Conservation (phyloP, 2,888 invertebrate genomes). For the Leptarthrus brevirostris region DNA sequence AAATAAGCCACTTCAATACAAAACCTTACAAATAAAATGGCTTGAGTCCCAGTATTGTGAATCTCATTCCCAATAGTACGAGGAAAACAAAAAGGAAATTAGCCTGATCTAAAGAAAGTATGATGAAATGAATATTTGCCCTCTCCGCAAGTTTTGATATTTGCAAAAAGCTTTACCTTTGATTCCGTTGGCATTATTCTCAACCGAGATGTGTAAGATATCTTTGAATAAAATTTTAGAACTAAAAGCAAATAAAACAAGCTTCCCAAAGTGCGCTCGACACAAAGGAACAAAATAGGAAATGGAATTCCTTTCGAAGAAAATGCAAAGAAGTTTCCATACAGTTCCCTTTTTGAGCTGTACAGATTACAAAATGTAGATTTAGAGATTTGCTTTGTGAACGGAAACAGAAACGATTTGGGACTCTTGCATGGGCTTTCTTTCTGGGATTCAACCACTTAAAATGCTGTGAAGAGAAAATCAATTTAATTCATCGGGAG, state of each 20-base stretch:
- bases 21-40: no score
- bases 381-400: constrained; percentile 42
- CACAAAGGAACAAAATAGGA: constrained; percentile 29
- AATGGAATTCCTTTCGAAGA: constrained; percentile 33
- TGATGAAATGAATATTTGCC: no score
- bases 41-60: no score
- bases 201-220: not conserved
- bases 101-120: no score
- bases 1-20: no score
- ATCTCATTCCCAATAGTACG: no score
- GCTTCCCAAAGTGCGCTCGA: not conserved
- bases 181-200: not conserved
- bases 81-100: no score
- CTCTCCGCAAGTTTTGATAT: not conserved
- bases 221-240: constrained; percentile 28
- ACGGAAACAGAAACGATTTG: constrained; percentile 38
- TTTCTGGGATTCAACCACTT: constrained; percentile 6
- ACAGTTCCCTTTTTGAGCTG: constrained; percentile 25
- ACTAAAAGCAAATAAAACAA: constrained; percentile 37
- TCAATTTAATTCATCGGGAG: constrained; percentile 40
- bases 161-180: not conserved
- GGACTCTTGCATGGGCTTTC: not conserved
- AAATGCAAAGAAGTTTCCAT: constrained; percentile 15
- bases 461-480: constrained; percentile 27
- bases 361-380: constrained; percentile 35